Percentiles rank a stretch among this genome's conserved stretches.
These are phyloP conservation scores for Psilanteris sp. DNA, from an alignment of 1,140 invertebrate species.

Conservation along the genomic window DNA sequence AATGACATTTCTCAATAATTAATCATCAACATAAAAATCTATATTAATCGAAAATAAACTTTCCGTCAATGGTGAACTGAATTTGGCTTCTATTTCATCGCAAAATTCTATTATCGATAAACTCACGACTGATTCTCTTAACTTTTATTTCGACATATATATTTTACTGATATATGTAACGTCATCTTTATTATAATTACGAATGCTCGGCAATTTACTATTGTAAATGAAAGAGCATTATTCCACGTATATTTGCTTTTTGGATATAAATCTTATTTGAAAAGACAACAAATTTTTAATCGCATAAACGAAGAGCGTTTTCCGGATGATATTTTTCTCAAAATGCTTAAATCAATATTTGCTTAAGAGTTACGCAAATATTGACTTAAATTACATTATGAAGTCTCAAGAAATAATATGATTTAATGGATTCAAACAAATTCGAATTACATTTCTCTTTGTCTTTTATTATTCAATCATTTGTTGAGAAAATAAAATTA, in stretches of 20 bases:
- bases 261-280: conserved; percentile 27
- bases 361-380: conserved; percentile 26
- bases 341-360: conserved; percentile 40
- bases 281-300: conserved; percentile 40
- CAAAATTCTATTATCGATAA: too few species aligned
- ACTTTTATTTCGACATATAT: too few species aligned
- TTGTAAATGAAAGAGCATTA: too few species aligned
- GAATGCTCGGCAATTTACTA: too few species aligned
- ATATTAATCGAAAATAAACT: too few species aligned
- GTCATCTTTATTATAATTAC: too few species aligned
- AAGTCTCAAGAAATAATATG: conserved; percentile 48
- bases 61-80: too few species aligned
- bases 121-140: too few species aligned
- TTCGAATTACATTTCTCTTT: conserved; percentile 36
- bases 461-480: conserved; percentile 45
- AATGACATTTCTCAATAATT: too few species aligned
- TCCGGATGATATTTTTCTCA: conserved; percentile 26
- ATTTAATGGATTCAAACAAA: conserved; percentile 46
- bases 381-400: conserved; percentile 51
- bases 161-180: too few species aligned
- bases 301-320: conserved; percentile 9
- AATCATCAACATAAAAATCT: too few species aligned
- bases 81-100: too few species aligned
- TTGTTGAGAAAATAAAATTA: conserved; percentile 16
- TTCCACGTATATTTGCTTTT: conserved; percentile 30